A percentile compares a stretch with the other conserved stretches of the same genome.
phyloP scores from a whole-genome alignment of 23 tunicate genomes.

The Ciona savignyi region DNA sequence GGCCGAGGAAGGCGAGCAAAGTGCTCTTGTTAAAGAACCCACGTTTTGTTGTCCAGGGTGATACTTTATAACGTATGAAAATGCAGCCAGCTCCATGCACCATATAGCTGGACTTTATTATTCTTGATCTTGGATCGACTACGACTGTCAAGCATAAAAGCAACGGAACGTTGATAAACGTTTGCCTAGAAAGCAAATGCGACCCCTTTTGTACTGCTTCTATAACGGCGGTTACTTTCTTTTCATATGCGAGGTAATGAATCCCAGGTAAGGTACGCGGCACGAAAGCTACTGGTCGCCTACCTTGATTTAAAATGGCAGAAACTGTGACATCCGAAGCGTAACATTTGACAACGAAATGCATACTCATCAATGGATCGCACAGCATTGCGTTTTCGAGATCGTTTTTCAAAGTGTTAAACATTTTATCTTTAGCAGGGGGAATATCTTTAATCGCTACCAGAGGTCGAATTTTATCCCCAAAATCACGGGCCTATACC shows the following conservation, averaged over 20 bases:
- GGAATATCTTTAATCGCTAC: background rate
- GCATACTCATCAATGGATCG: background rate
- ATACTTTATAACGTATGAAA: background rate
- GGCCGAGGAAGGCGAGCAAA: background rate
- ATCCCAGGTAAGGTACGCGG: too few relatives aligned
- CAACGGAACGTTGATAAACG: too few relatives aligned
- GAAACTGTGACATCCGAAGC: slow-evolving; percentile 13
- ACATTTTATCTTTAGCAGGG: background rate
- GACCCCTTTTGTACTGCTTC: too few relatives aligned
- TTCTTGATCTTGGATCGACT: slow-evolving; percentile 11
- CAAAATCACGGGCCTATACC: slow-evolving; percentile 1
- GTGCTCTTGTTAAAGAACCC: slow-evolving; percentile 1
- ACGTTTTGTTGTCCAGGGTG: slow-evolving; percentile 5
- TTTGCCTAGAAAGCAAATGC: too few relatives aligned
- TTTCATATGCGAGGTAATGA: slow-evolving; percentile 3
- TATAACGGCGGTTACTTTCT: slow-evolving; percentile 11
- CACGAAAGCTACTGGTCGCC: slow-evolving; percentile 16
- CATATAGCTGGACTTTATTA: slow-evolving; percentile 6
- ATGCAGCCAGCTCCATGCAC: slow-evolving; percentile 2
- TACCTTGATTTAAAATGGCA: slow-evolving; percentile 5
- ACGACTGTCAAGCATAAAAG: too few relatives aligned
- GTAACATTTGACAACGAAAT: slow-evolving; percentile 7
- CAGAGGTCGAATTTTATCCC: slow-evolving; percentile 2
- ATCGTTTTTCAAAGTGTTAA: background rate
- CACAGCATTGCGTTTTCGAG: slow-evolving; percentile 3